Base-by-base conservation (phyloP, 2,797 vertebrate genomes). In the Coilia nasus region DNA sequence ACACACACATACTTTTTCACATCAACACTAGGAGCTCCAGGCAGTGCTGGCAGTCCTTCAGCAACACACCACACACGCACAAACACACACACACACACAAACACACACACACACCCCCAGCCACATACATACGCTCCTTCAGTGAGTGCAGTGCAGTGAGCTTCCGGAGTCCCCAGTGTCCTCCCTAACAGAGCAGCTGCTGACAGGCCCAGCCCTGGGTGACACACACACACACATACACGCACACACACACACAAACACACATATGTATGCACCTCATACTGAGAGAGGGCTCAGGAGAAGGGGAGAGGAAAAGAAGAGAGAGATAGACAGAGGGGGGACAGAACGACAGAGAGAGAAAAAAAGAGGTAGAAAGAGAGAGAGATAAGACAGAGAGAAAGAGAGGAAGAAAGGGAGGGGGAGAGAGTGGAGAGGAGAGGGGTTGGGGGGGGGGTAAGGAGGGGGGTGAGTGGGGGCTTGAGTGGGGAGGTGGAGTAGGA, bases 131-230 rank as follows among this genome's bases (percentile, higher is more conserved):
- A 54, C 50, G 9, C 50, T 10, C 50, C 14, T 54, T 54, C 50
- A 1, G 35, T 5, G 10, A 17, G 64, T 31, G 64, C 10, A 71
- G 28, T 15, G 28, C 10, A 71, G 28, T 15, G 28, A n/a, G 64
- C 64, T 71, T 71, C 64, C 64, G 64, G 64, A 71, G 64, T 71
- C 64, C 64, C 64, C 64, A 14, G 64, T 35, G 64, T 71, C 64
- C 64, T 71, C 64, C 64, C 11, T 25, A 71, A 31, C 64, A 71
- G 12, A 71, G 25, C 60, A 21, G 46, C 67, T 84, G 75, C 31
- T 54, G 28, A 54, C 56, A 75, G 28, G 44, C n/a, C 25, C 23
- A 47, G 47, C 78, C 28, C 60, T 59, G 59, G 62, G n/a, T 23
- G 9, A 71, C 25, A 71, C 64, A 71, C 64, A 71, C 64, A 71